Evolutionary conservation across 1,140 invertebrate genomes (phyloP).

Genomic region (Ooceraea biroi): DNA sequence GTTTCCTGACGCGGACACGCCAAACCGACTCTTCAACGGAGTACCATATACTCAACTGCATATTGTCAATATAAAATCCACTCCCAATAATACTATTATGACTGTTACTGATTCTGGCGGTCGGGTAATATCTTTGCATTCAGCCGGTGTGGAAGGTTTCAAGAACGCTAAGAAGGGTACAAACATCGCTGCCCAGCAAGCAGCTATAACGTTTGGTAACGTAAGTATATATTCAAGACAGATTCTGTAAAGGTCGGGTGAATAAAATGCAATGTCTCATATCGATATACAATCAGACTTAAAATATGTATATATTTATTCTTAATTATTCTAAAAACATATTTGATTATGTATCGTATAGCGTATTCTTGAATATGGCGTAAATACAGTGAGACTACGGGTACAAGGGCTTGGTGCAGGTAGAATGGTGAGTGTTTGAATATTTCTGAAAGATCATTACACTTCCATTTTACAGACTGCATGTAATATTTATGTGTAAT

Average conservation of each 20-base stretch:
- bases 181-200: constrained; percentile 97
- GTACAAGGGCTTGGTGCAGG: constrained; percentile 95
- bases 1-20: constrained; percentile 92
- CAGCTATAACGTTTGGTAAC: constrained; percentile 91
- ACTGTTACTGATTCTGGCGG: constrained; percentile 88
- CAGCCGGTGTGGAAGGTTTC: constrained; percentile 96
- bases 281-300: constrained; percentile 1
- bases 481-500: too few species aligned
- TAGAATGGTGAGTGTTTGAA: constrained; percentile 90
- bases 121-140: constrained; percentile 87
- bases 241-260: background rate
- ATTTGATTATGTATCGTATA: constrained; percentile 80
- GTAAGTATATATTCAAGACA: constrained; percentile 85
- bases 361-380: constrained; percentile 91
- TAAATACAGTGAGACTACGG: constrained; percentile 91
- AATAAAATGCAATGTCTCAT: background rate
- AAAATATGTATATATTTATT: background rate
- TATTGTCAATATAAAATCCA: constrained; percentile 92
- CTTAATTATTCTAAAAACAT: background rate
- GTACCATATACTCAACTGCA: constrained; percentile 92
- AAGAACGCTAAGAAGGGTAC: constrained; percentile 98
- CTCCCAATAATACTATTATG: constrained; percentile 95
- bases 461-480: too few species aligned
- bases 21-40: constrained; percentile 92
- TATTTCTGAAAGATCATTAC: background rate